These are phyloP conservation scores for Eupithecia vulgata DNA, from an alignment of 2,888 invertebrate species.

Conservation along the genomic window DNA sequence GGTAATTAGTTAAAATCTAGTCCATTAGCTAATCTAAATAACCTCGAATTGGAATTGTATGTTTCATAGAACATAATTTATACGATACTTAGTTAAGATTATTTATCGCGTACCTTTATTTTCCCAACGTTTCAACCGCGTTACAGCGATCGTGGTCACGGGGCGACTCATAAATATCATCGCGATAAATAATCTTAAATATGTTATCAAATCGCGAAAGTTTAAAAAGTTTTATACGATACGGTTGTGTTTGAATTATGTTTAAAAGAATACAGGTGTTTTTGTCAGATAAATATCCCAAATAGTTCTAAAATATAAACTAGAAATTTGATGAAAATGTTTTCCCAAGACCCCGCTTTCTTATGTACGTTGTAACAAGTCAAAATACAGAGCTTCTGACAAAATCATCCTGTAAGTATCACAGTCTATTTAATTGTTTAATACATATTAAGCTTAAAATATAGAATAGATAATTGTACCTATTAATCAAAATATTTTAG, in stretches of 20 bases:
- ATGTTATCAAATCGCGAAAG: too few species aligned
- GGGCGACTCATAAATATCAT: too few species aligned
- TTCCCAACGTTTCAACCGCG: too few species aligned
- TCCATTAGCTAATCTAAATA: conserved; percentile 64
- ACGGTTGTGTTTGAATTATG: conserved; percentile 63
- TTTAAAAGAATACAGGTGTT: conserved; percentile 17
- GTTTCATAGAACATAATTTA: conserved; percentile 46
- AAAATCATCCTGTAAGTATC: conserved; percentile 24
- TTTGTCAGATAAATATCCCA: neutral
- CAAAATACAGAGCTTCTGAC: neutral
- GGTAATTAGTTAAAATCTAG: conserved; percentile 55
- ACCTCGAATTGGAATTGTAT: conserved; percentile 54
- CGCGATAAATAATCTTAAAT: too few species aligned
- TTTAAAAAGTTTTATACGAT: too few species aligned
- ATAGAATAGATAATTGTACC: conserved; percentile 26
- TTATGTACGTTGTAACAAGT: neutral
- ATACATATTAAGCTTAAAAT: conserved; percentile 45
- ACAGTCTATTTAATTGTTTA: conserved; percentile 53
- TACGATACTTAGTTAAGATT: too few species aligned
- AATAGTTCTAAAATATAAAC: neutral
- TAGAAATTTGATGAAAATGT: neutral
- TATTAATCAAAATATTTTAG: conserved; percentile 26
- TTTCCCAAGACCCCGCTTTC: neutral
- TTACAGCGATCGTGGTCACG: too few species aligned
- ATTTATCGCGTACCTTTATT: too few species aligned